These are phyloP conservation scores for Microctonus aethiopoides DNA, from an alignment of 2,888 invertebrate genomes.

Conservation along the genomic window DNA sequence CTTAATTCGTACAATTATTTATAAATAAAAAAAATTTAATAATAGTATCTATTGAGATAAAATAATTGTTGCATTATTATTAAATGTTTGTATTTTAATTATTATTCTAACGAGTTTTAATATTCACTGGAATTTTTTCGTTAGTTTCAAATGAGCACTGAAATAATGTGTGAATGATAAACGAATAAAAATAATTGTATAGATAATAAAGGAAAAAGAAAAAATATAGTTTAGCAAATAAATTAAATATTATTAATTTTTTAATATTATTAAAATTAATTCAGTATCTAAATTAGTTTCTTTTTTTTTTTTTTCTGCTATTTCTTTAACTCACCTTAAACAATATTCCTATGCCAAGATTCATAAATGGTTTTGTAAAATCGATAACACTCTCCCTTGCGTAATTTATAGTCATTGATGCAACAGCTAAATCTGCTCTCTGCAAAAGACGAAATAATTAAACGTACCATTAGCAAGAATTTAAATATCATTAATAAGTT, in stretches of 20 bases:
- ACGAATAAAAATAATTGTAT: no score
- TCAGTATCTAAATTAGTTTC: slow-evolving; percentile 9
- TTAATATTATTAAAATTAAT: neutral
- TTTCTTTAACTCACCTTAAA: slow-evolving; percentile 79
- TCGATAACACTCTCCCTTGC: slow-evolving; percentile 95
- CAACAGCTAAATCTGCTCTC: slow-evolving; percentile 96
- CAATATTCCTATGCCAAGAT: slow-evolving; percentile 94
- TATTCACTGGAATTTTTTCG: neutral
- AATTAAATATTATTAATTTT: neutral
- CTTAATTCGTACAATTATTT: no score
- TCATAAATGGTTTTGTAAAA: slow-evolving; percentile 99
- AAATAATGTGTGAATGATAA: no score
- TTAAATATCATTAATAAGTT: no score
- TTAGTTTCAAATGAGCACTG: neutral
- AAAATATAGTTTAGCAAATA: no score
- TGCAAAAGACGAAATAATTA: slow-evolving; percentile 65
- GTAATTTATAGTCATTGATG: slow-evolving; percentile 98
- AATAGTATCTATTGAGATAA: no score
- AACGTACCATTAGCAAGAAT: no score
- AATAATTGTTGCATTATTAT: no score
- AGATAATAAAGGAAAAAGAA: no score
- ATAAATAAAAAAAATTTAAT: no score
- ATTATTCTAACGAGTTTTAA: neutral
- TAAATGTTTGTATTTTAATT: no score
- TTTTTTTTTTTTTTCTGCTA: no score